A percentile compares a stretch with the other conserved stretches of the same genome.
Conservation (phyloP, 1,140 invertebrate species). For the Orussus abietinus region DNA sequence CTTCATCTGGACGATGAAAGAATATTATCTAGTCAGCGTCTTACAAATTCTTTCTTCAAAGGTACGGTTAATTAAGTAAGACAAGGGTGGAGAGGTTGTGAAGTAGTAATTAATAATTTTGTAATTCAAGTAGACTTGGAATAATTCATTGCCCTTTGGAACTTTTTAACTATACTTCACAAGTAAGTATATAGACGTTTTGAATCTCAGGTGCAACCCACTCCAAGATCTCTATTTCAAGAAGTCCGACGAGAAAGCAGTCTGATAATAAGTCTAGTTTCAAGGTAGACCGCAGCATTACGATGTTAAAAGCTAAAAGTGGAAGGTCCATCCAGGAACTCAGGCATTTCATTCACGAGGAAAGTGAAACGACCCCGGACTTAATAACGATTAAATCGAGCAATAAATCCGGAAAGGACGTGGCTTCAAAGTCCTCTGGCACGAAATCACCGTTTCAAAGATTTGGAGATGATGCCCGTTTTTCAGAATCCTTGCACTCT, state of each 20-base stretch:
- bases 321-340: not conserved
- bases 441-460: not conserved
- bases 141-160: no score
- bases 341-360: not conserved
- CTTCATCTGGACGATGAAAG: conserved; percentile 3
- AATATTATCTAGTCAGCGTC: not conserved
- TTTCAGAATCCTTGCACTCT: not conserved
- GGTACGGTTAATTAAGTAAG: not conserved
- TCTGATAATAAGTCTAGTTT: not conserved
- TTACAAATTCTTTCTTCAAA: not conserved
- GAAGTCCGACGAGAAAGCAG: not conserved
- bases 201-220: no score
- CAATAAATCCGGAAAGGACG: not conserved
- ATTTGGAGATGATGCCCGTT: not conserved
- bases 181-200: no score
- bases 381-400: conserved; percentile 11
- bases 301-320: conserved; percentile 1
- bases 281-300: conserved; percentile 5
- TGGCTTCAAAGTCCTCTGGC: not conserved
- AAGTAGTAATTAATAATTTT: no score
- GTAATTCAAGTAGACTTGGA: no score
- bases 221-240: no score
- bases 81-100: not conserved
- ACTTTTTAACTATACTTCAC: no score
- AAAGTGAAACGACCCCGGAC: not conserved